phyloP scores from a whole-genome alignment of 2,113 vertebrate species.

The Atrichornis clamosus region DNA sequence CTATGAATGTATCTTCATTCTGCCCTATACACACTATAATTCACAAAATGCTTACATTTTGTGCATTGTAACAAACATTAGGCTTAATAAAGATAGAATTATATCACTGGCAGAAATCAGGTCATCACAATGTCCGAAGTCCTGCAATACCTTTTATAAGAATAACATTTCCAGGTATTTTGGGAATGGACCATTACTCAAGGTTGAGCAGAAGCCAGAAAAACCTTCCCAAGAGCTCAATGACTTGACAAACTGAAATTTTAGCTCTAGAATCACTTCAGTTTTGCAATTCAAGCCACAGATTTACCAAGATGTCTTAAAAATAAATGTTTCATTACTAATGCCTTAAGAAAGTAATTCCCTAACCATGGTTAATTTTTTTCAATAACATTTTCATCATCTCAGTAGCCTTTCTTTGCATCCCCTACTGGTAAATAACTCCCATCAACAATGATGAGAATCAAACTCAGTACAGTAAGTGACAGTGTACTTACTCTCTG shows the following conservation, averaged over 20 bases:
- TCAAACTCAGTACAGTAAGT: background rate
- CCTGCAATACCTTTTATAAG: background rate
- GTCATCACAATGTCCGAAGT: background rate
- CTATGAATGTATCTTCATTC: background rate
- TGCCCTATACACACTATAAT: background rate
- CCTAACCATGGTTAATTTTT: background rate
- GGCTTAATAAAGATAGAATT: background rate
- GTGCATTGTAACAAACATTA: background rate
- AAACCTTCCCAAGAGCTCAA: background rate
- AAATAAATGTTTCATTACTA: background rate
- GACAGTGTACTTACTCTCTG: background rate
- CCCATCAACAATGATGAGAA: background rate
- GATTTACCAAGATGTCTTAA: background rate
- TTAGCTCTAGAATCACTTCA: background rate
- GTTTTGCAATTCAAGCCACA: background rate
- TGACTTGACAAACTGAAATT: background rate
- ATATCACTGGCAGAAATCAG: background rate
- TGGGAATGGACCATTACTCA: background rate
- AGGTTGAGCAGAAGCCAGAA: background rate
- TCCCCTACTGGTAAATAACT: background rate
- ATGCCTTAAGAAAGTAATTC: background rate
- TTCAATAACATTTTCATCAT: background rate
- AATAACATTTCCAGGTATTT: background rate
- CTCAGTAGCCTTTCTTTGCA: background rate
- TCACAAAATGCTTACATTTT: background rate